Base-by-base conservation (phyloP, 2,888 invertebrate genomes). In the Athetis lepigone region DNA sequence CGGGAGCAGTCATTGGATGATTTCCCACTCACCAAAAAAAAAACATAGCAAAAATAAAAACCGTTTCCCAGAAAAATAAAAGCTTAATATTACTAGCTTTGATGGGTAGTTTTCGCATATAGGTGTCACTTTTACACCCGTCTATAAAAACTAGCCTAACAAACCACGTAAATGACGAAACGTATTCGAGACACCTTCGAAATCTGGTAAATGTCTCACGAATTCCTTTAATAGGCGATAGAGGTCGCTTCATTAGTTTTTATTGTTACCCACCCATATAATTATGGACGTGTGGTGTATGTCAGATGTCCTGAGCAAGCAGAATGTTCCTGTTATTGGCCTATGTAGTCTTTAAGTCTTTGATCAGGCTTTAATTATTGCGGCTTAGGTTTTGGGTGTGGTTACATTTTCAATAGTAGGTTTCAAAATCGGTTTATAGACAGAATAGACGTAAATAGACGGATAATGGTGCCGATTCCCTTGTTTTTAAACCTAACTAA, bases 181-280 rank as follows among this genome's bases (percentile, higher is more conserved):
- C 54, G 78, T 80, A 74, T 77, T 46, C 40, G 50, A 56, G 47
- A n/a, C 54, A 49, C 25, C 75, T 64, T 55, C 67, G 39, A 73
- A 85, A 85, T 85, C 85, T 83, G 83, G 79, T 64, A 79, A 88
- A 85, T 71, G 73, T 69, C 70, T 82, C 87, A 82, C 87, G 86
- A 81, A 82, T 88, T 85, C 77, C 84, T 85, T 86, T 89, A 86
- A 89, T 85, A 79, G 83, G 63, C 79, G 75, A 74, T 79, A 83
- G 84, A 84, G 84, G 86, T 81, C 82, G 86, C 84, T 80, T 87
- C 90, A 85, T 90, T 90, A 86, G 83, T 88, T 90, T 90, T 90
- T 90, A 90, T 86, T 83, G 83, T 81, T 52, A 54, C 47, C 40
- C 75, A 56, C 81, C 83, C 82, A 81, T 81, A 83, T 86, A 86